phyloP scores from a whole-genome alignment of 92 coral and sea anemone species.

The Actinernus sp. region DNA sequence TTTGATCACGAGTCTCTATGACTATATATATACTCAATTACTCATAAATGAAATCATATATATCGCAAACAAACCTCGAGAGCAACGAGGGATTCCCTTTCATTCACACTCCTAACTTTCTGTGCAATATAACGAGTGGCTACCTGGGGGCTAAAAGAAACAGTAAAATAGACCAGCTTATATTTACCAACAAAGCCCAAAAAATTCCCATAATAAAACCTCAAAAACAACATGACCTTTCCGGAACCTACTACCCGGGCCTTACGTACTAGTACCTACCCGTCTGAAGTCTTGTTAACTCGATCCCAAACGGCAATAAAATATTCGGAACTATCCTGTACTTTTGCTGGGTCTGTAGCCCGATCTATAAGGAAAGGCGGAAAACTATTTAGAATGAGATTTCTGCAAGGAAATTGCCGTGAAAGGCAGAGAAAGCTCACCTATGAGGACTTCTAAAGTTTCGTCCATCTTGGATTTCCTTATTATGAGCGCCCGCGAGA shows the following conservation, averaged over 20 bases:
- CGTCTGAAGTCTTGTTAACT: slow-evolving; percentile 79
- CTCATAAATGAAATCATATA: too few species aligned
- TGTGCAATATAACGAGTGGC: slow-evolving; percentile 72
- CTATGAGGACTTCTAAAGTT: slow-evolving; percentile 75
- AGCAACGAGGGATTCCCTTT: slow-evolving; percentile 74
- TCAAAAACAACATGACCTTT: too few species aligned
- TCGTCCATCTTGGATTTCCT: slow-evolving; percentile 88
- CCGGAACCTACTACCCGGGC: too few species aligned
- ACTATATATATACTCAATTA: too few species aligned
- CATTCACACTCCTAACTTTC: slow-evolving; percentile 77
- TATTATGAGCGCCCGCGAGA: slow-evolving; percentile 22
- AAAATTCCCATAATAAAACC: too few species aligned
- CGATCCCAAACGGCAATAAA: slow-evolving; percentile 83
- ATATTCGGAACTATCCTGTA: slow-evolving; percentile 72
- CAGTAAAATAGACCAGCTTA: too few species aligned
- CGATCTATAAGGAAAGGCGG: slow-evolving; percentile 61
- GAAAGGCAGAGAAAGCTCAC: slow-evolving; percentile 18
- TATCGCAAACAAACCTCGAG: slow-evolving; percentile 82
- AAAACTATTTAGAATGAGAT: background rate
- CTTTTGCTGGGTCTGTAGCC: slow-evolving; percentile 81
- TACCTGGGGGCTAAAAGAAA: slow-evolving; percentile 40
- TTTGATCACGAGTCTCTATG: too few species aligned
- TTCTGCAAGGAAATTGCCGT: background rate
- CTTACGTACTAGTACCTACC: too few species aligned
- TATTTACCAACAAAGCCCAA: too few species aligned